Conservation (phyloP, 2,888 invertebrate genomes). For the Plemyria rubiginata region DNA sequence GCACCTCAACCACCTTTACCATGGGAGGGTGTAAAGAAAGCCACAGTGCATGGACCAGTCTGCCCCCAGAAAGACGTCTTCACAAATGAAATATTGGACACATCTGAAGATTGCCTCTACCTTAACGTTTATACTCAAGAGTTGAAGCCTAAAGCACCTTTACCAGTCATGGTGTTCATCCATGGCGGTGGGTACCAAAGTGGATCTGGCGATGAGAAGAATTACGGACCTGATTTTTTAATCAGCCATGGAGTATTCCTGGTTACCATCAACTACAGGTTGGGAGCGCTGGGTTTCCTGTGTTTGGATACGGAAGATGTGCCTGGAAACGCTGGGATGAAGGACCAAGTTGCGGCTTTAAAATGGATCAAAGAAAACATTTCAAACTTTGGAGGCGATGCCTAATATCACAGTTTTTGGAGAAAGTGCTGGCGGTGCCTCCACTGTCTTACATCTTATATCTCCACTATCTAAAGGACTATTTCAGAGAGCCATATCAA, state of each 20-base stretch:
- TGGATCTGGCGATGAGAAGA: slow-evolving; percentile 67
- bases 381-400: slow-evolving; percentile 56
- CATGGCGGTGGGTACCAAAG: slow-evolving; percentile 60
- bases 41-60: slow-evolving; percentile 56
- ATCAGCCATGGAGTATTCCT: slow-evolving; percentile 80
- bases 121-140: slow-evolving; percentile 61
- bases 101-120: slow-evolving; percentile 60
- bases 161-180: slow-evolving; percentile 66
- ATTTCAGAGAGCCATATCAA: slow-evolving; percentile 58
- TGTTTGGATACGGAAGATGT: slow-evolving; percentile 79
- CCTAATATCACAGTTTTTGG: slow-evolving; percentile 60
- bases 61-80: slow-evolving; percentile 59
- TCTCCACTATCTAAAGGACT: slow-evolving; percentile 65
- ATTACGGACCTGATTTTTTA: slow-evolving; percentile 83
- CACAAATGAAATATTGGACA: slow-evolving; percentile 42
- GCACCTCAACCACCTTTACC: slow-evolving; percentile 42
- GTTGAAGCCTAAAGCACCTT: slow-evolving; percentile 40
- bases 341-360: slow-evolving; percentile 62
- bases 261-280: slow-evolving; percentile 84
- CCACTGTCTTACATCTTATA: slow-evolving; percentile 50
- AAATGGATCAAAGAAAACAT: slow-evolving; percentile 60
- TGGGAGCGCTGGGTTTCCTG: slow-evolving; percentile 82
- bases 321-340: slow-evolving; percentile 85
- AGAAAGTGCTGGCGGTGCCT: slow-evolving; percentile 60
- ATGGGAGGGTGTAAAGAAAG: slow-evolving; percentile 44